A percentile compares a stretch with the other conserved stretches of the same genome.
phyloP scores from a whole-genome alignment of 1,140 invertebrate genomes.

The Plectus sambesii region DNA sequence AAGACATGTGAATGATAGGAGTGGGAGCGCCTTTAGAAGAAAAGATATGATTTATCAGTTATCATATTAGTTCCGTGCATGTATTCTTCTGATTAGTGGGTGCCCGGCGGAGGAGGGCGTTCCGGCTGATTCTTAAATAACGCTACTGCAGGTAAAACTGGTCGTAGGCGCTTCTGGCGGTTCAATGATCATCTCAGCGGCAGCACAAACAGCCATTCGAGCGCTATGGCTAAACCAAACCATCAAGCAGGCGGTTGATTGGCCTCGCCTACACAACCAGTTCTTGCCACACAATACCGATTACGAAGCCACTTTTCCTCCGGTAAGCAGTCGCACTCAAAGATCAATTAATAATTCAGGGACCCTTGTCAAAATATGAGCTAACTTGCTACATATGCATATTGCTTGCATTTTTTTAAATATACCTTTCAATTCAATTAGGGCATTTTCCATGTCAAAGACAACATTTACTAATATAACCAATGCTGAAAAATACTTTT shows the following conservation, averaged over 20 bases:
- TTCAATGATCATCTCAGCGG: conserved; percentile 70
- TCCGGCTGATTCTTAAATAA: no score
- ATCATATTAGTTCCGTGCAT: not conserved
- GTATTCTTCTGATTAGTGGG: not conserved
- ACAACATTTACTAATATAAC: no score
- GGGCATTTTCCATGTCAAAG: no score
- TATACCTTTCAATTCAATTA: no score
- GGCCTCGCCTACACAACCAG: conserved; percentile 79
- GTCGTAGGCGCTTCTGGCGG: conserved; percentile 81
- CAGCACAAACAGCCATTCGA: conserved; percentile 64
- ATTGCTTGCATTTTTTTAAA: no score
- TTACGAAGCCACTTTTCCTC: conserved; percentile 65
- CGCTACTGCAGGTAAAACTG: conserved; percentile 29
- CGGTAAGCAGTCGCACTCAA: conserved; percentile 49
- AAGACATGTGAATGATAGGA: not conserved
- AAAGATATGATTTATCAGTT: not conserved
- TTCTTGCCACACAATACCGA: conserved; percentile 66
- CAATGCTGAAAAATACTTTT: no score
- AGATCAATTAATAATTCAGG: conserved; percentile 12
- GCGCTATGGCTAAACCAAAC: conserved; percentile 67
- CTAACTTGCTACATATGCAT: no score
- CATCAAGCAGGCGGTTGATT: conserved; percentile 77
- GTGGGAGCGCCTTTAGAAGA: not conserved
- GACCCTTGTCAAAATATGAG: no score
- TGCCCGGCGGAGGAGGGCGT: not conserved